A percentile compares a stretch with the other conserved stretches of the same genome.
Conservation (phyloP, 2,888 invertebrate genomes). For the Drosophila koepferae region DNA sequence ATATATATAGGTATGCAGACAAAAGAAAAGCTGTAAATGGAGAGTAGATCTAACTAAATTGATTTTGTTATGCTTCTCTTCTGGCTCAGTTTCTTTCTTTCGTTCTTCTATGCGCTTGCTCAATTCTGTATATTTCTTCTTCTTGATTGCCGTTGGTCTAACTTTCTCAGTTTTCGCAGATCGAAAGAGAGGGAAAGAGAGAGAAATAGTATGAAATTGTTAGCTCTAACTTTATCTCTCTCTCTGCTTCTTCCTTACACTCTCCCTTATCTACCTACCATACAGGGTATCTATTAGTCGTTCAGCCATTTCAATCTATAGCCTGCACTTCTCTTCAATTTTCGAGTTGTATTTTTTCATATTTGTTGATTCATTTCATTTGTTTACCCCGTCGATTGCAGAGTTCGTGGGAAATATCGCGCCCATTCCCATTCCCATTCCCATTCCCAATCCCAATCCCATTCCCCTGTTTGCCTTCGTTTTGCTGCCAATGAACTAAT, state of each 20-base stretch:
- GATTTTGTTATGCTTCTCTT: neutral
- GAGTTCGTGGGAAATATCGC: constrained; percentile 78
- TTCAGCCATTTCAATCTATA: neutral
- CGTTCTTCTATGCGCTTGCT: neutral
- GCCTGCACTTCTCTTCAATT: neutral
- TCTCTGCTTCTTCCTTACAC: neutral
- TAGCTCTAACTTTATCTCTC: neutral
- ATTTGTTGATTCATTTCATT: constrained; percentile 77
- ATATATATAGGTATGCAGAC: no score
- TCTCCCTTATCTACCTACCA: no score
- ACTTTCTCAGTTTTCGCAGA: no score
- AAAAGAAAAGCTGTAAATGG: neutral
- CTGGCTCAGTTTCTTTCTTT: neutral
- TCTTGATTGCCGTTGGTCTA: no score
- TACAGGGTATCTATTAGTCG: constrained; percentile 14
- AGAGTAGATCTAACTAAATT: no score
- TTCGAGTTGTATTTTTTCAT: constrained; percentile 28
- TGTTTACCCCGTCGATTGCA: constrained; percentile 63
- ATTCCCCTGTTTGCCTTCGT: constrained; percentile 7
- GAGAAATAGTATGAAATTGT: no score
- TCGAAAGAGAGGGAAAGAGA: no score
- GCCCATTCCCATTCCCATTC: constrained; percentile 39
- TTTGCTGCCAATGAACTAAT: constrained; percentile 72
- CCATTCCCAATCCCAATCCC: constrained; percentile 25
- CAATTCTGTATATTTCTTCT: no score